Evolutionary conservation across 1,140 invertebrate genomes (phyloP).

Genomic region (Saccostrea cuccullata): DNA sequence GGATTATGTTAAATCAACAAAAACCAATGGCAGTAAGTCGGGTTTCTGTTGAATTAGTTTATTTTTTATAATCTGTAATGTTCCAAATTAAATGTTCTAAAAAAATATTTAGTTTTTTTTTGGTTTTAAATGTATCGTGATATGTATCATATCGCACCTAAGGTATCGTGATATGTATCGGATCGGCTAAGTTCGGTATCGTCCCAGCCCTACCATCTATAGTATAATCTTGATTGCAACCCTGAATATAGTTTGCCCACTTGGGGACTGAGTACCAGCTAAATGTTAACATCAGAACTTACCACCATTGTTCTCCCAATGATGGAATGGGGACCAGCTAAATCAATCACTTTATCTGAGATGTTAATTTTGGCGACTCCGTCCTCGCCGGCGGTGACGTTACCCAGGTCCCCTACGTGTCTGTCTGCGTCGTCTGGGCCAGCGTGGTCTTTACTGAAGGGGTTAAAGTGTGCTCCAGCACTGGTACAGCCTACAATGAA

Average conservation of each 20-base stretch:
- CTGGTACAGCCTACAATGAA: slow-evolving; percentile 89
- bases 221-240: background rate
- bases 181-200: too few relatives aligned
- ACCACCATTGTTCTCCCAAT: slow-evolving; percentile 89
- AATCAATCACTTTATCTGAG: slow-evolving; percentile 85
- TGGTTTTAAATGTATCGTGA: too few relatives aligned
- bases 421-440: slow-evolving; percentile 85
- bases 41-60: too few relatives aligned
- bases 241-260: background rate
- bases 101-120: too few relatives aligned
- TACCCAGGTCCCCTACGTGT: slow-evolving; percentile 96
- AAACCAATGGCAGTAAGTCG: too few relatives aligned
- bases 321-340: slow-evolving; percentile 88
- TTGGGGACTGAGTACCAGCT: too few relatives aligned
- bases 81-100: too few relatives aligned
- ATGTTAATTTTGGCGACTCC: slow-evolving; percentile 90
- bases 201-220: too few relatives aligned
- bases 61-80: too few relatives aligned
- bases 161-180: too few relatives aligned
- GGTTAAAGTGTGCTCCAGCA: slow-evolving; percentile 98
- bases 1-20: too few relatives aligned
- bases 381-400: slow-evolving; percentile 86
- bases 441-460: slow-evolving; percentile 90
- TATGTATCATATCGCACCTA: too few relatives aligned
- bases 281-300: slow-evolving; percentile 47